Base-by-base conservation (phyloP, 1,140 invertebrate species). In the Ceratosolen solmsi region DNA sequence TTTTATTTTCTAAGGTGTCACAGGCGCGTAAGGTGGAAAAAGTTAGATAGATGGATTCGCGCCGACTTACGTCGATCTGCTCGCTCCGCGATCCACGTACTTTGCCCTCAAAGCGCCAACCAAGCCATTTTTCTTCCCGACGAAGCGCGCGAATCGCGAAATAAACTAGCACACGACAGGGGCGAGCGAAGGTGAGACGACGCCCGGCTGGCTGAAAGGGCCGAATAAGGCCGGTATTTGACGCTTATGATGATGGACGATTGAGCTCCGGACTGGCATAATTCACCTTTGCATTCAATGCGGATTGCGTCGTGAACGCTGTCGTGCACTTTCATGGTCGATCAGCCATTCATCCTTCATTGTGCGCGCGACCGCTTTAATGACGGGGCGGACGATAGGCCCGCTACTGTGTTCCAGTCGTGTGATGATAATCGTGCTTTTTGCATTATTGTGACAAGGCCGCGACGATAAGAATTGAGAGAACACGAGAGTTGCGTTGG, bases 221-320 rank as follows among this genome's bases (percentile, higher is more conserved):
- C 58, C 13, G n/a, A 77, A 33, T 77, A 65, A 36, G 58, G 58
- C 41, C 60, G 46, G 68, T 20, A 63, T 60, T 49, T 70, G 65
- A 70, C 63, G 60, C 33, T 79, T 79, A 79, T 79, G 77, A 72
- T 79, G 77, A 79, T 72, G 60, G 54, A 79, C 77, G 68, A 72
- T 79, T 72, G 68, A 46, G 17, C 56, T n/a, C 60, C n/a, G 60
- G 7, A n/a, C 4, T 3, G 15, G 46, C 13, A 51, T 72, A 51
- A 72, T 72, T 36, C n/a, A 30, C 41, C 17, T 25, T 20, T 20
- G 75, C 58, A 30, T 38, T 68, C 65, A 78, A 58, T 56, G 51
- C 65, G 51, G n/a, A n/a, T 38, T 22, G 22, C 38, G 20, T 27
- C 20, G 22, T n/a, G 38, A 13, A 17, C 15, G 51, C 17, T 38